These are phyloP conservation scores for Sebastes glaucus DNA, from an alignment of 2,797 vertebrate species.

Conservation along the genomic window DNA sequence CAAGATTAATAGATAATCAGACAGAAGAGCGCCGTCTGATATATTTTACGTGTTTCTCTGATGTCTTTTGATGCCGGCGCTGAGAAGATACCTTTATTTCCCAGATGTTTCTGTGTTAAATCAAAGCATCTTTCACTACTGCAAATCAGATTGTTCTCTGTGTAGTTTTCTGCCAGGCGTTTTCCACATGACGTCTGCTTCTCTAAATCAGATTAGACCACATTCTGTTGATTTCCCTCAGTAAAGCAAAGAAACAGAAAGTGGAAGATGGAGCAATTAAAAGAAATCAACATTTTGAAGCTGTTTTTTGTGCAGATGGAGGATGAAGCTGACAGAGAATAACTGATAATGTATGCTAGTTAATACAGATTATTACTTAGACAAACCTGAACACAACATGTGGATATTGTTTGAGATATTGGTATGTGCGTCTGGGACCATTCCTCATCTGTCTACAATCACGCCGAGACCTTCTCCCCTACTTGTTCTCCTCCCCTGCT, in stretches of 20 bases:
- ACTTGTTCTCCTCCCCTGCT: constrained; percentile 39
- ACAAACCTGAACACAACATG: background rate
- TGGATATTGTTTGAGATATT: constrained; percentile 16
- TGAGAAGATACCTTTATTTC: background rate
- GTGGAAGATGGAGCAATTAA: background rate
- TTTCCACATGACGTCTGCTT: constrained; percentile 9
- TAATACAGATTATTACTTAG: background rate
- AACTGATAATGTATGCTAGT: background rate
- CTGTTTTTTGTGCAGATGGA: background rate
- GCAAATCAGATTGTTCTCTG: background rate
- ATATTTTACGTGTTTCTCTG: background rate
- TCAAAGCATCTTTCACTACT: constrained; percentile 46
- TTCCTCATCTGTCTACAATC: constrained; percentile 46
- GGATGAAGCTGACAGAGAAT: background rate
- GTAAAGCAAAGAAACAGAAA: background rate
- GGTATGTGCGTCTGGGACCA: constrained; percentile 24
- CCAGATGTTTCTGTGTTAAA: constrained; percentile 36
- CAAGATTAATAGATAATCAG: constrained; percentile 26
- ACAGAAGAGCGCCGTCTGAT: background rate
- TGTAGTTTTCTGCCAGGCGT: background rate
- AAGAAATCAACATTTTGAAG: background rate
- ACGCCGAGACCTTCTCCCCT: background rate
- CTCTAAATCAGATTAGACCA: constrained; percentile 17
- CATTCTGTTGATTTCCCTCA: background rate
- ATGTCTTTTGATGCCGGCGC: constrained; percentile 28